Evolutionary conservation across 2,797 vertebrate genomes (phyloP).

Genomic region (Tauraco hartlaubi): DNA sequence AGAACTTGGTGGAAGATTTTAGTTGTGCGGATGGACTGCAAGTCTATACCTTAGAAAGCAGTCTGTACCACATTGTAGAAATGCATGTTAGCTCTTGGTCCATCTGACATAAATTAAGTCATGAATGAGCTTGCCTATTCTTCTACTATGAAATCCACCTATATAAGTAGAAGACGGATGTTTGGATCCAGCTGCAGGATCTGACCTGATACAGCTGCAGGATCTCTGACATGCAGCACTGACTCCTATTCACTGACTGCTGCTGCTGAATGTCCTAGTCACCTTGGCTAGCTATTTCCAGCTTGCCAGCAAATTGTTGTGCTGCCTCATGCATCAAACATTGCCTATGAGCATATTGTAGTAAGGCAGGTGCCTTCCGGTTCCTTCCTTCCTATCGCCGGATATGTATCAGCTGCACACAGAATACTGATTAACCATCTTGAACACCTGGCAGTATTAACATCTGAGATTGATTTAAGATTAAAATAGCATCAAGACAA

Average conservation of each 20-base stretch:
- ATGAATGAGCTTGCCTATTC: neutral
- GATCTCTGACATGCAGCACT: neutral
- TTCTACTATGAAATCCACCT: neutral
- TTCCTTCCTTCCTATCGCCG: slow-evolving; percentile 39
- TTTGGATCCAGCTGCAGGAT: neutral
- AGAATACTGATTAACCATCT: neutral
- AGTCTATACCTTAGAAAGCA: neutral
- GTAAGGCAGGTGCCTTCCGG: slow-evolving; percentile 18
- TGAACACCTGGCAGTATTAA: slow-evolving; percentile 29
- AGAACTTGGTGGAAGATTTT: neutral
- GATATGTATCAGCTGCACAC: neutral
- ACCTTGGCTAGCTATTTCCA: neutral
- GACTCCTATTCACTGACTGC: neutral
- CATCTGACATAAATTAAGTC: neutral
- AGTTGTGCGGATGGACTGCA: neutral
- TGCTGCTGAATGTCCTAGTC: neutral
- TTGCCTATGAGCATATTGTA: neutral
- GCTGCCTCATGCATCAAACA: neutral
- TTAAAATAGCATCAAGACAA: slow-evolving; percentile 35
- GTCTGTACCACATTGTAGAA: neutral
- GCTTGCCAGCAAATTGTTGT: neutral
- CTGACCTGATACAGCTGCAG: neutral
- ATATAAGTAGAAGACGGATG: neutral
- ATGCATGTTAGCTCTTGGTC: neutral
- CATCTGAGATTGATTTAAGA: slow-evolving; percentile 38